Evolutionary conservation across 2,888 invertebrate species (phyloP), one percentile per base, ranked within the genome.

Genomic region (Elysia crispata): DNA sequence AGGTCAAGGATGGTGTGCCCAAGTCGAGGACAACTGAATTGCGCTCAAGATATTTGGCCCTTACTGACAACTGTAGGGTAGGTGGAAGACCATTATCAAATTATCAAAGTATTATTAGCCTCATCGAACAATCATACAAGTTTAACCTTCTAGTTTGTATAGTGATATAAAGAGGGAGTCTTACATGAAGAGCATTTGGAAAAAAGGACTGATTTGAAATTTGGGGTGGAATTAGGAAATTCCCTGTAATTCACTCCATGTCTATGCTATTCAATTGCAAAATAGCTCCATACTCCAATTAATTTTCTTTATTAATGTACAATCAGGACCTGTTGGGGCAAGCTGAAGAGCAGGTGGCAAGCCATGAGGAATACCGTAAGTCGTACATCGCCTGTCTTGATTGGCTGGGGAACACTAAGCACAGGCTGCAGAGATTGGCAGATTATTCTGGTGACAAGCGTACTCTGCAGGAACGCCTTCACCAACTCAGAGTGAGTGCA

Each of bases 341-440:
- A 88, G 93, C 97, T 11, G 96, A 95, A 86, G 93, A 94, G 50
- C 95, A 96, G 86, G 92, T 97, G 11, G 93, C 93, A 54, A 94
- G 95, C 0, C 95, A 97, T 84, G 96, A 96, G 93, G 97, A 97
- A 87, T 91, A 90, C 81, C 86, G 89, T 54, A 86, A 88, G 73
- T 81, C 86, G 1, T 90, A 90, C 81, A 88, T 88, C 54, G 83
- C 84, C 64, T 88, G 88, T 81, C 85, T 90, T 31, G 90, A 90
- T 77, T 96, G 96, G 92, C 96, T 97, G 89, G 97, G 97, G 89
- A 96, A 96, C 88, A 94, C 96, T 41, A 97, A 97, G 96, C 97
- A 97, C 89, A 95, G 95, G 84, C 93, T 98, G 20, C 95, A 96
- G 80, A 94, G 95, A 78, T 94, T 96, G 83, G 96, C 91, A 90